Percentiles rank a stretch among this genome's conserved stretches.
These are phyloP conservation scores for Cantharis rufa DNA, from an alignment of 2,888 invertebrate genomes.

Conservation along the genomic window DNA sequence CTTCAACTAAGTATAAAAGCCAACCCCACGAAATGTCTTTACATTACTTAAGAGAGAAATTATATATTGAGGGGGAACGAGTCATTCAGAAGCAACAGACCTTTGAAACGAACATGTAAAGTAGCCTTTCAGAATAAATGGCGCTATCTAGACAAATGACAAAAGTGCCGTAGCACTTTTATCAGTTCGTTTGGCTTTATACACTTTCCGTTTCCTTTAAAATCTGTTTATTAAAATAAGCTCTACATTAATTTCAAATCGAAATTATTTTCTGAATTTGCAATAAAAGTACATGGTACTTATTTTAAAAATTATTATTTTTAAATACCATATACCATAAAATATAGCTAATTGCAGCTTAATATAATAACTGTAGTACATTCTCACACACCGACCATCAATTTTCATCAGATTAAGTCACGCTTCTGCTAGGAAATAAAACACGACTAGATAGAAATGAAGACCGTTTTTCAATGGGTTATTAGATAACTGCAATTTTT, in stretches of 20 bases:
- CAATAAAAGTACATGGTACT: background rate
- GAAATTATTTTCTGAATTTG: background rate
- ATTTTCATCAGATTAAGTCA: background rate
- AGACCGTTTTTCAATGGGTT: background rate
- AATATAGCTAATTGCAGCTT: background rate
- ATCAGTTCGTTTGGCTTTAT: constrained; percentile 12
- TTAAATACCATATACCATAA: background rate
- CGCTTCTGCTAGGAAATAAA: background rate
- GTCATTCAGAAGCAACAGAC: constrained; percentile 48
- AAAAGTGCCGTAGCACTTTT: constrained; percentile 31
- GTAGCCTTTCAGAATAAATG: constrained; percentile 50
- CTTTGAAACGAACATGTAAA: constrained; percentile 52
- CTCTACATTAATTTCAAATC: background rate
- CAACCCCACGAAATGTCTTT: constrained; percentile 25
- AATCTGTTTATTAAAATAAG: background rate
- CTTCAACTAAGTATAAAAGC: constrained; percentile 17
- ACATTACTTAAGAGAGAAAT: constrained; percentile 35
- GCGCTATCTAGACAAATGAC: constrained; percentile 48
- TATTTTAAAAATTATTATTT: background rate
- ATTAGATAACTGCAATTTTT: background rate
- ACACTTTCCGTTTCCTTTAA: constrained; percentile 1
- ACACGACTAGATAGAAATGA: background rate
- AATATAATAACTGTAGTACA: background rate
- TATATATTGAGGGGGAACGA: constrained; percentile 48
- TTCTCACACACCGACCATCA: background rate